phyloP scores from a whole-genome alignment of 2,113 vertebrate genomes.

The Lycocorax pyrrhopterus region DNA sequence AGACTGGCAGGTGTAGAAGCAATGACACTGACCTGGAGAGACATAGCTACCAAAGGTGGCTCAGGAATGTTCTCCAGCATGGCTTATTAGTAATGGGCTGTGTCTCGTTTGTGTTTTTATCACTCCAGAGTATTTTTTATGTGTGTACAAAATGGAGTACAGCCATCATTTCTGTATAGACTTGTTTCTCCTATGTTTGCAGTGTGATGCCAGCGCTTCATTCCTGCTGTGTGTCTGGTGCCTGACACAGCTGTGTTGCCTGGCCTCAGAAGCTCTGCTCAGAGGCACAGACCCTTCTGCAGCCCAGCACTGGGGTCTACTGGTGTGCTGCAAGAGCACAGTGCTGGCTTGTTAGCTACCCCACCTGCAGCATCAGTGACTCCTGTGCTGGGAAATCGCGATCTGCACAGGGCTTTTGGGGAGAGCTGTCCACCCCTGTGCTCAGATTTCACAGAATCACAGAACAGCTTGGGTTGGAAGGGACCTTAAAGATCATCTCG shows the following conservation, averaged over 20 bases:
- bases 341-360: background rate
- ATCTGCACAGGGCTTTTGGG: background rate
- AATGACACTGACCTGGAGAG: background rate
- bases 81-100: background rate
- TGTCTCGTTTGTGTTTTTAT: background rate
- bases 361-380: background rate
- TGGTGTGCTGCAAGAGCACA: background rate
- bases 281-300: background rate
- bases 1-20: background rate
- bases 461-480: no score
- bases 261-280: background rate
- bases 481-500: background rate
- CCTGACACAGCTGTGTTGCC: background rate
- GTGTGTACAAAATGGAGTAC: background rate
- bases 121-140: background rate
- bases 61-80: background rate
- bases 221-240: background rate
- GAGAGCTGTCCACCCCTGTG: background rate
- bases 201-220: background rate
- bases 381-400: rapidly evolving
- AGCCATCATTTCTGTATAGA: background rate
- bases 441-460: background rate
- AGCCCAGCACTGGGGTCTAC: background rate
- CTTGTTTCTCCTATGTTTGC: background rate
- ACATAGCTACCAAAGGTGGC: background rate